Percentiles rank a stretch among this genome's conserved stretches.
phyloP scores from a whole-genome alignment of 1,140 invertebrate species.

The Drosophila bocqueti region DNA sequence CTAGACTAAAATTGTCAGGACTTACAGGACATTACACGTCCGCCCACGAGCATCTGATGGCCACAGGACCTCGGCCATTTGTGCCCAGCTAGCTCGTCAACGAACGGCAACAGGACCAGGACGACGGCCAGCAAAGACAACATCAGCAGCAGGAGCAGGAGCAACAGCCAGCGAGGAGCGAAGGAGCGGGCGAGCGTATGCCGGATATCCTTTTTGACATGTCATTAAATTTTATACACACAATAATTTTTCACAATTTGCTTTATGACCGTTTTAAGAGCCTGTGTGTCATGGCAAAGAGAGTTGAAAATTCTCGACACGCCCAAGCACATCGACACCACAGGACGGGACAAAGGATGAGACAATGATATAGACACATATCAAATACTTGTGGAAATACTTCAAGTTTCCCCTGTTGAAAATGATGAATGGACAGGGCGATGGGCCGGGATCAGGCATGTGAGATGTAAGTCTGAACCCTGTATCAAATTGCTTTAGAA shows the following conservation, averaged over 20 bases:
- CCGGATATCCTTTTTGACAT: slow-evolving; percentile 83
- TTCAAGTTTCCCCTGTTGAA: slow-evolving; percentile 23
- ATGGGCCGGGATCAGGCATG: slow-evolving; percentile 22
- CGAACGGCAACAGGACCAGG: slow-evolving; percentile 9
- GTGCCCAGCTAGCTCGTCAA: slow-evolving; percentile 58
- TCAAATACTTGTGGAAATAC: slow-evolving; percentile 25
- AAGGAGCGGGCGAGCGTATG: slow-evolving; percentile 49
- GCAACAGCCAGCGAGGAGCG: neutral
- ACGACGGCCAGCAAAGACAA: slow-evolving; percentile 6
- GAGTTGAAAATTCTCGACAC: slow-evolving; percentile 40
- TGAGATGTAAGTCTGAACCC: slow-evolving; percentile 16
- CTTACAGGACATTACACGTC: slow-evolving; percentile 78
- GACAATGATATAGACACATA: slow-evolving; percentile 39
- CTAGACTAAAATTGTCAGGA: slow-evolving; percentile 82
- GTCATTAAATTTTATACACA: slow-evolving; percentile 84
- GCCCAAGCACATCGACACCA: slow-evolving; percentile 33
- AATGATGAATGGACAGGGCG: slow-evolving; percentile 44
- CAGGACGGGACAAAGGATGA: slow-evolving; percentile 23
- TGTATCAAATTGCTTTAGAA: slow-evolving; percentile 31
- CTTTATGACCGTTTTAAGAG: slow-evolving; percentile 81
- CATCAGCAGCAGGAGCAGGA: slow-evolving; percentile 3
- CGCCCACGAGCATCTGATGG: slow-evolving; percentile 53
- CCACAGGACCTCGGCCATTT: slow-evolving; percentile 61
- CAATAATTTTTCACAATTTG: slow-evolving; percentile 84
- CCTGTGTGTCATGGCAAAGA: slow-evolving; percentile 40